Base-by-base conservation (phyloP, 2,888 invertebrate species). In the Venusia cambrica region DNA sequence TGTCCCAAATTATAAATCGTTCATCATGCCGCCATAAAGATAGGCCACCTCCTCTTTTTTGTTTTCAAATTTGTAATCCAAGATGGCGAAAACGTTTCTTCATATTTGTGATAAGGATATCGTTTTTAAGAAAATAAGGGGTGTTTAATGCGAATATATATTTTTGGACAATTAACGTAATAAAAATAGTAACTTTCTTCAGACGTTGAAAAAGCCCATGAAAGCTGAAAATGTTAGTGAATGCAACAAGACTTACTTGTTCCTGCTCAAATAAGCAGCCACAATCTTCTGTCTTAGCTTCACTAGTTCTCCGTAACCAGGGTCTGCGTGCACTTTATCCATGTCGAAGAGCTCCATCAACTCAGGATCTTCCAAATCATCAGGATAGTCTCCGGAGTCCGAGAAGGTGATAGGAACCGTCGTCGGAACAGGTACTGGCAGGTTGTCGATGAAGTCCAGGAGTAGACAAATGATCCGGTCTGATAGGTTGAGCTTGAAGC, bases 401-500 rank as follows among this genome's bases (percentile, higher is more conserved):
- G 77, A 69, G 48, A 76, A 77, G 0, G 87, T 83, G 1, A 85
- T 78, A 0, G 87, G 85, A 0, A 87, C 84, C 0, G 87, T 79
- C 41, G 83, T 85, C 0, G 87, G 85, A 0, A 77, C 73, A 0
- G 88, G 88, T 0, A 80, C 44, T 0, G 88, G 88, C 0, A 88
- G 52, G 41, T 83, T 87, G 51, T 88, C 88, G 18, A 58, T 53
- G 66, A 93, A 94, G 50, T 92, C 91, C 38, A 92, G 76, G 2
- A 94, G 75, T 13, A 89, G 73, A 10, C 89, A 87, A 13, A 94
- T 87, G 63, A 92, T 91, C 27, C 91, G 89, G 62, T 95, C 94
- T 0, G 94, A 94, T 15, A 94, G 73, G 71, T 94, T 94, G 15
- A 95, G 68, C 55, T 94, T 94, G 19, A 95, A 60, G 43, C 91